Evolutionary conservation across 2,113 vertebrate genomes (phyloP).

Genomic region (Sinocyclocheilus anophthalmus): DNA sequence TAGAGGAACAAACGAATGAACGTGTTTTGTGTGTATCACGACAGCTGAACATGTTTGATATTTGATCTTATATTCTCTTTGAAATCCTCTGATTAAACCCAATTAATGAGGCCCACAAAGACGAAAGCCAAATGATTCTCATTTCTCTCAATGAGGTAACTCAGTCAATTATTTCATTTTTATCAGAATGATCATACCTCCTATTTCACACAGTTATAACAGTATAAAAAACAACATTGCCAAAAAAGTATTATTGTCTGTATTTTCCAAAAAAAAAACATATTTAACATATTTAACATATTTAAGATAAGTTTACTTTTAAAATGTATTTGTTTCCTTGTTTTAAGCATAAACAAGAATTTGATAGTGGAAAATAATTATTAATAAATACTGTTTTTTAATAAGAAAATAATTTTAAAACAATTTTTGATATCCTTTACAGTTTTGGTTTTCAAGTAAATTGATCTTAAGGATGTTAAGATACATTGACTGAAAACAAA

Average conservation of each 20-base stretch:
- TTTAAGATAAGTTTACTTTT: neutral
- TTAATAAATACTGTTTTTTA: neutral
- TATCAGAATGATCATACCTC: neutral
- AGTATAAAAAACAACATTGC: neutral
- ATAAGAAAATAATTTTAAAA: neutral
- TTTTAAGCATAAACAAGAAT: too few species aligned
- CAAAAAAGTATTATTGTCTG: neutral
- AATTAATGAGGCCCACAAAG: constrained; percentile 69
- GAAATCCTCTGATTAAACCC: constrained; percentile 63
- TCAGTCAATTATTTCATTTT: constrained; percentile 15
- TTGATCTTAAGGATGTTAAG: neutral
- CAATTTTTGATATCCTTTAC: neutral
- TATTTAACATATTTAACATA: neutral
- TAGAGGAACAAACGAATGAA: constrained; percentile 69
- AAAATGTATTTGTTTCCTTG: too few species aligned
- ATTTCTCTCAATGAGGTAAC: constrained; percentile 65
- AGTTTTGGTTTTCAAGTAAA: neutral
- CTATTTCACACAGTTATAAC: neutral
- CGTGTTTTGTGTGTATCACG: constrained; percentile 42
- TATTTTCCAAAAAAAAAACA: neutral
- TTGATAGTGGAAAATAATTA: too few species aligned
- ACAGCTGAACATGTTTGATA: constrained; percentile 50
- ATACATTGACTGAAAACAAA: neutral
- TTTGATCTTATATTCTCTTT: constrained; percentile 67
- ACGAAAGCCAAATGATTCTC: constrained; percentile 64